These are phyloP conservation scores for Sebastes schlegelii DNA, from an alignment of 2,113 vertebrate genomes.

Conservation along the genomic window DNA sequence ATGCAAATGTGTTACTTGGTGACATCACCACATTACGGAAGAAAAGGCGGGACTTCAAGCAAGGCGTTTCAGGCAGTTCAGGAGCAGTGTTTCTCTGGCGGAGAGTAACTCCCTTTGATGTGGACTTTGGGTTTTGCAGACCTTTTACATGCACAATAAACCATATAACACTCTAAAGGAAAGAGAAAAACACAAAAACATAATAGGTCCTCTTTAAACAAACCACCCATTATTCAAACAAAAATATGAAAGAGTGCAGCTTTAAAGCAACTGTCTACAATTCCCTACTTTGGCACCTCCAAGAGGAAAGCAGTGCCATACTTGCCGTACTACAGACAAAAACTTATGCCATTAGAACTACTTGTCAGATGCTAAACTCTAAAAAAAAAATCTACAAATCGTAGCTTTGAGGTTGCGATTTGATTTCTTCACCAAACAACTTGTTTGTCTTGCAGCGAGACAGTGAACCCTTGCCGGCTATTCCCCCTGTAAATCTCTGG, in stretches of 20 bases:
- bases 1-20: too few species aligned
- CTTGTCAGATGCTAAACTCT: conserved; percentile 24
- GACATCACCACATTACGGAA: too few species aligned
- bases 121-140: too few species aligned
- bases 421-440: conserved; percentile 2
- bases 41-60: too few species aligned
- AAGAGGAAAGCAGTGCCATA: neutral
- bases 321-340: conserved; percentile 7
- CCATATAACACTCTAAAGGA: too few species aligned
- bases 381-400: neutral
- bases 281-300: neutral
- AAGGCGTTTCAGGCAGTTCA: too few species aligned
- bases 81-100: too few species aligned
- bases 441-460: conserved; percentile 8
- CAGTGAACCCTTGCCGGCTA: neutral
- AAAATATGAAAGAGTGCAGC: neutral
- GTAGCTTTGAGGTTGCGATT: conserved; percentile 8
- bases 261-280: neutral
- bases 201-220: too few species aligned
- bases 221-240: neutral
- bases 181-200: too few species aligned
- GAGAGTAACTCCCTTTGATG: too few species aligned
- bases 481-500: conserved; percentile 19
- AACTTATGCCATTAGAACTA: neutral
- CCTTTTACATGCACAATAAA: too few species aligned